These are phyloP conservation scores for Caenorhabditis sp. DNA, from an alignment of 2,888 invertebrate species.

Conservation along the genomic window DNA sequence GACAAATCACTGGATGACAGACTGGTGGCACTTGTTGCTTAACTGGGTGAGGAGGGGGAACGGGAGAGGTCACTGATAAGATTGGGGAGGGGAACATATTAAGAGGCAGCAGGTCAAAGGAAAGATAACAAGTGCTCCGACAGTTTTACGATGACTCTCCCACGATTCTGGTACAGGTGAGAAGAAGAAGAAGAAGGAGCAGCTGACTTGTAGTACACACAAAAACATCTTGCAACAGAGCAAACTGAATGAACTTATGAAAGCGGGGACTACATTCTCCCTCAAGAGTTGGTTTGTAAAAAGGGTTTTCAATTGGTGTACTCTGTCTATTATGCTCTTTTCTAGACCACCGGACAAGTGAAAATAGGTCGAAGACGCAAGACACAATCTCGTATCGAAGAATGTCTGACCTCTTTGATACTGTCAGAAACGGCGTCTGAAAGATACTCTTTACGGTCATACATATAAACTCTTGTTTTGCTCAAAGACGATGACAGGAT, in stretches of 20 bases:
- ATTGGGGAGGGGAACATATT: not conserved
- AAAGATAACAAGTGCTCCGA: not conserved
- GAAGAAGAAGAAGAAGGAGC: no score
- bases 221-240: not conserved
- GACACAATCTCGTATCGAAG: no score
- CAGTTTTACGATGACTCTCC: not conserved
- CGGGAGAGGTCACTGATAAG: conserved; percentile 16
- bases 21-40: conserved; percentile 20
- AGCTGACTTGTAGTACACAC: no score
- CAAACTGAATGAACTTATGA: not conserved
- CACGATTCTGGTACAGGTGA: no score
- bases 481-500: no score
- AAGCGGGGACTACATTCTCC: no score
- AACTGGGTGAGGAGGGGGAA: not conserved
- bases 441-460: no score
- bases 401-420: no score
- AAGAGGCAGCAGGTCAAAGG: not conserved
- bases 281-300: not conserved
- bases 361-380: no score
- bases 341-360: no score
- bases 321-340: not conserved
- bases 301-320: not conserved
- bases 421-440: no score
- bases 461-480: no score
- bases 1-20: conserved; percentile 19